Percentiles rank a stretch among this genome's conserved stretches.
phyloP scores from a whole-genome alignment of 1,140 invertebrate genomes.

The Panonychus citri region DNA sequence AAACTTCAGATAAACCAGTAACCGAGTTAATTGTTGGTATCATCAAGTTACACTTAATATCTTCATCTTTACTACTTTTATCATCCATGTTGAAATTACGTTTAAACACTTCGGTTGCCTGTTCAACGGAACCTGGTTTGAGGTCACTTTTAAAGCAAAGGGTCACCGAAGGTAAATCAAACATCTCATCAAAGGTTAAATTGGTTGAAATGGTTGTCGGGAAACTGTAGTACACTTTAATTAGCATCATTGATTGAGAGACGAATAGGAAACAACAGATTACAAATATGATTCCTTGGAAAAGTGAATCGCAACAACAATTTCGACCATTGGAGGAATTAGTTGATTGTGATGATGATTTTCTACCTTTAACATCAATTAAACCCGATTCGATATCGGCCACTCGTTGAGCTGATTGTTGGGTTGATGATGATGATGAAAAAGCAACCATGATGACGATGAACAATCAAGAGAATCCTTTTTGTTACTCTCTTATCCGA shows the following conservation, averaged over 20 bases:
- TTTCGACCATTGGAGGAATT: too few relatives aligned
- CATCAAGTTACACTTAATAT: conserved; percentile 2
- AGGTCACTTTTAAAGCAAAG: neutral
- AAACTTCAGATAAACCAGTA: too few relatives aligned
- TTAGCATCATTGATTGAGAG: neutral
- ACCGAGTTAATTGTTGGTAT: neutral
- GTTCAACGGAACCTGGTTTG: too few relatives aligned
- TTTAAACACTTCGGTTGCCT: neutral
- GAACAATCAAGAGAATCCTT: too few relatives aligned
- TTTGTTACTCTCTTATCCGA: too few relatives aligned
- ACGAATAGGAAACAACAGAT: neutral
- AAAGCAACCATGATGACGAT: too few relatives aligned
- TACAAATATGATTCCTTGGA: neutral
- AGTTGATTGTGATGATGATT: too few relatives aligned
- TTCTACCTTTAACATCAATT: too few relatives aligned
- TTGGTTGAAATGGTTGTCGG: neutral
- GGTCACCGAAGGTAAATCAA: neutral
- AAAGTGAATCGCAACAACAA: too few relatives aligned
- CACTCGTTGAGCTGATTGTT: too few relatives aligned
- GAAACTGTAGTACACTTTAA: neutral
- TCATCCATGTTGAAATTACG: neutral
- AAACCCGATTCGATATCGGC: too few relatives aligned
- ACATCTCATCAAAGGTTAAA: neutral
- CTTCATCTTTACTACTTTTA: neutral
- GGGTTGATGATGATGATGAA: too few relatives aligned